Percentiles rank a stretch among this genome's conserved stretches.
Conservation (phyloP, 2,797 vertebrate species). For the Sebastes itinus region DNA sequence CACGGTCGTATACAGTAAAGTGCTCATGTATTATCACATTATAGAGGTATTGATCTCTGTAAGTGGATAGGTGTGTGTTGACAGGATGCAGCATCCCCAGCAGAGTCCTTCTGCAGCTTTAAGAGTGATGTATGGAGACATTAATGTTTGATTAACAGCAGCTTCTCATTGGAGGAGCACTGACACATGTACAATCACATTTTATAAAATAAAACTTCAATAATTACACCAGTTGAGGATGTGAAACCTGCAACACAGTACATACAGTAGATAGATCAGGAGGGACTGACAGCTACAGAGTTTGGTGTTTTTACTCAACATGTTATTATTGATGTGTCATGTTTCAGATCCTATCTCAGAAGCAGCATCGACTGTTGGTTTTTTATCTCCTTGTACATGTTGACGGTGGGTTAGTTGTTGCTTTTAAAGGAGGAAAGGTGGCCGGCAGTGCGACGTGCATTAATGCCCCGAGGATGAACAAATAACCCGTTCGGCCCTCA, state of each 20-base stretch:
- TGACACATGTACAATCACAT: neutral
- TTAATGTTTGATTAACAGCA: neutral
- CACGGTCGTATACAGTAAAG: neutral
- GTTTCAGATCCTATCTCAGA: no score
- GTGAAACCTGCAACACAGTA: no score
- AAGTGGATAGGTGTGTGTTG: slow-evolving; percentile 10
- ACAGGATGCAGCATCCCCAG: slow-evolving; percentile 29
- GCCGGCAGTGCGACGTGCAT: no score
- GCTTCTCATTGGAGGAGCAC: neutral
- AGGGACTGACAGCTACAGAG: no score
- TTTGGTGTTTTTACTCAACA: neutral
- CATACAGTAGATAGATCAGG: no score
- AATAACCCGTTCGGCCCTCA: no score
- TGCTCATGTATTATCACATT: neutral
- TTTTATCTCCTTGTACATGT: neutral
- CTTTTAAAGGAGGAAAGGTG: no score
- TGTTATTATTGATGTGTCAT: neutral
- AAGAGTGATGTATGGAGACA: neutral
- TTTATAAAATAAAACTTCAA: neutral
- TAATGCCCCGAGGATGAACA: no score
- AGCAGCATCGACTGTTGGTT: neutral
- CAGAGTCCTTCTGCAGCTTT: neutral
- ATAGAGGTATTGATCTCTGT: slow-evolving; percentile 11
- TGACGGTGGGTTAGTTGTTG: no score
- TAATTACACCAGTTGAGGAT: neutral